Evolutionary conservation across 2,113 vertebrate genomes (phyloP).

Genomic region (Rhodinocichla rosea): DNA sequence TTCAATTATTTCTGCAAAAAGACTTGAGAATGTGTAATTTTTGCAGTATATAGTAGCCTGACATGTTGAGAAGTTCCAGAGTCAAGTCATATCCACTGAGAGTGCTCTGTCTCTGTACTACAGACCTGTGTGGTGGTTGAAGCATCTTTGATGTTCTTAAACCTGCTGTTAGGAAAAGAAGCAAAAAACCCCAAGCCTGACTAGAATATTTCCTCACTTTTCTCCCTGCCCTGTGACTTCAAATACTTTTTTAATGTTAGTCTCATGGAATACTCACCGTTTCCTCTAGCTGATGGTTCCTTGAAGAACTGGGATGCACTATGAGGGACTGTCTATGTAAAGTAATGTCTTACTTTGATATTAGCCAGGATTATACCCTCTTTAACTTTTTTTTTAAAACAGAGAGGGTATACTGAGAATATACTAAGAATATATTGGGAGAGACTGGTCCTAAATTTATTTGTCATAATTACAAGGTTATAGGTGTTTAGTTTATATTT

Average conservation of each 20-base stretch:
- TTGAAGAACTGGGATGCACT: neutral
- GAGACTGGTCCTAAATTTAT: neutral
- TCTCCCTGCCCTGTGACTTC: neutral
- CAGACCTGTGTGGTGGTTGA: neutral
- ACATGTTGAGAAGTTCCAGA: neutral
- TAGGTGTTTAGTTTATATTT: neutral
- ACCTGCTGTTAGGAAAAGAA: neutral
- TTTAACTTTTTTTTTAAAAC: neutral
- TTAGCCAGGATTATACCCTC: neutral
- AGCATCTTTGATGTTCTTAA: neutral
- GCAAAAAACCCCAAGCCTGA: neutral
- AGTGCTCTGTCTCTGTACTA: neutral
- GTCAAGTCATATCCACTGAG: neutral
- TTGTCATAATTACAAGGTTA: neutral
- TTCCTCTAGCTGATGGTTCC: neutral
- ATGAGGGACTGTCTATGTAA: neutral
- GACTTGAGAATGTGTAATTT: neutral
- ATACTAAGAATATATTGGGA: neutral
- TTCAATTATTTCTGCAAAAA: neutral
- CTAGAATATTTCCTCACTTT: neutral
- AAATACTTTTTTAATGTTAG: neutral
- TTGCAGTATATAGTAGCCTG: neutral
- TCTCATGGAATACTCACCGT: neutral
- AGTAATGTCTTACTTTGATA: neutral
- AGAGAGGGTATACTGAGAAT: neutral